Evolutionary conservation across 2,113 vertebrate species (phyloP).

Genomic region (Jacana jacana): DNA sequence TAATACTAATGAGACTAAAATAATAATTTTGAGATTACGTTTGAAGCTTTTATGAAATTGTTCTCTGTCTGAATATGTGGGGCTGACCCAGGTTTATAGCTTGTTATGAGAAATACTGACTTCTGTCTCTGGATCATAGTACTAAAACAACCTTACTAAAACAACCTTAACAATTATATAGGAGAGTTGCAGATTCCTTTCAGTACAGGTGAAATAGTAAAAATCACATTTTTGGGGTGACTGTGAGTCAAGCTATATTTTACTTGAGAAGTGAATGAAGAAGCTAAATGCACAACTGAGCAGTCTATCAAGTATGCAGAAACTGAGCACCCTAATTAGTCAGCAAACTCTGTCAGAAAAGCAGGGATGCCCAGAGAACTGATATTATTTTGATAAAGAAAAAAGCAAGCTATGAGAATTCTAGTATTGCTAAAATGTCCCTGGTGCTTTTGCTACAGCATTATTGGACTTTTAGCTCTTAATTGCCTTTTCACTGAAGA

Average conservation of each 20-base stretch:
- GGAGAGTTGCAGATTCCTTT: not conserved
- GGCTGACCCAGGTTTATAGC: not conserved
- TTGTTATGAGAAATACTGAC: not conserved
- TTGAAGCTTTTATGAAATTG: not conserved
- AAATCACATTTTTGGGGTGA: not conserved
- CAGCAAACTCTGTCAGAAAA: not conserved
- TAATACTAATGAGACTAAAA: not conserved
- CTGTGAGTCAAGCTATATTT: not conserved
- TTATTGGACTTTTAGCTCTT: not conserved
- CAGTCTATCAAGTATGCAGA: not conserved
- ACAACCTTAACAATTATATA: not conserved
- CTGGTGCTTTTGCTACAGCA: not conserved
- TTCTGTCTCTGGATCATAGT: not conserved
- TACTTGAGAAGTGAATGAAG: not conserved
- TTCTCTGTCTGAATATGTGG: not conserved
- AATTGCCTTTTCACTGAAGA: not conserved
- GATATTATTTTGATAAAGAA: not conserved
- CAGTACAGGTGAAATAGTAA: not conserved
- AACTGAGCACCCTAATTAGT: not conserved
- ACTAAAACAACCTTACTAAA: not conserved
- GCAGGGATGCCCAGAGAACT: not conserved
- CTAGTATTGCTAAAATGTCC: not conserved
- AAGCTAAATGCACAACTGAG: not conserved
- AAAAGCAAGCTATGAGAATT: not conserved
- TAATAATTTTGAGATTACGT: not conserved